Percentiles rank a stretch among this genome's conserved stretches.
Evolutionary conservation across 2,113 vertebrate species (phyloP).

Genomic region (Cephalopterus ornatus): DNA sequence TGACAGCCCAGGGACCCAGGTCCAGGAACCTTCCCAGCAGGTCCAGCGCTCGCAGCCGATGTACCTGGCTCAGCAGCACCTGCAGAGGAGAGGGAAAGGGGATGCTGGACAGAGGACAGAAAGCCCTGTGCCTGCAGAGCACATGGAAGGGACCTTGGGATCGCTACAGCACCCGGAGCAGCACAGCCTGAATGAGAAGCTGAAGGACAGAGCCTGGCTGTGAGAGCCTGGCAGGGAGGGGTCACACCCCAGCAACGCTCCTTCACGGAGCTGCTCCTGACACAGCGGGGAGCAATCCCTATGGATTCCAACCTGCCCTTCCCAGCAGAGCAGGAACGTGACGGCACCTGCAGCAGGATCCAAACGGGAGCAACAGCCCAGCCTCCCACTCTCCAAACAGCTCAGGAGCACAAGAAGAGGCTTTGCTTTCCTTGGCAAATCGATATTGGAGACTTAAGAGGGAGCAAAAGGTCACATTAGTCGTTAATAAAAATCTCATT

Average conservation of each 20-base stretch:
- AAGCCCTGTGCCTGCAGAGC: neutral
- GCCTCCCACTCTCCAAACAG: neutral
- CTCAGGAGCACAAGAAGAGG: neutral
- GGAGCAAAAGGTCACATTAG: conserved; percentile 53
- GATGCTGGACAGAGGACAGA: neutral
- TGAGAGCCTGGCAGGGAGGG: neutral
- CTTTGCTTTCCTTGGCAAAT: conserved; percentile 47
- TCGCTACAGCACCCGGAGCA: rapidly evolving
- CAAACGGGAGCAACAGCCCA: neutral
- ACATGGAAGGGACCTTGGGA: too few species aligned
- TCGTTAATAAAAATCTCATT: conserved; percentile 70
- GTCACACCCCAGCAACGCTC: too few species aligned
- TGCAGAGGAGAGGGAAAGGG: conserved; percentile 43
- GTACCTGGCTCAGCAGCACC: conserved; percentile 97
- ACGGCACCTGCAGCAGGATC: neutral
- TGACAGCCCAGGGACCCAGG: conserved; percentile 97
- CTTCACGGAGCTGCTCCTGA: rapidly evolving
- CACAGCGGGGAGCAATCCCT: neutral
- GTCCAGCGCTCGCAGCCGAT: conserved; percentile 91
- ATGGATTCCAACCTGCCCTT: neutral
- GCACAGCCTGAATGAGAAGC: neutral
- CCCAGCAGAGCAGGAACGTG: neutral
- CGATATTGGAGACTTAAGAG: conserved; percentile 21
- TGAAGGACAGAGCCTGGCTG: neutral
- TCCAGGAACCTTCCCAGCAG: conserved; percentile 93